Conservation (phyloP, 1,140 invertebrate genomes). For the Belonocnema kinseyi region DNA sequence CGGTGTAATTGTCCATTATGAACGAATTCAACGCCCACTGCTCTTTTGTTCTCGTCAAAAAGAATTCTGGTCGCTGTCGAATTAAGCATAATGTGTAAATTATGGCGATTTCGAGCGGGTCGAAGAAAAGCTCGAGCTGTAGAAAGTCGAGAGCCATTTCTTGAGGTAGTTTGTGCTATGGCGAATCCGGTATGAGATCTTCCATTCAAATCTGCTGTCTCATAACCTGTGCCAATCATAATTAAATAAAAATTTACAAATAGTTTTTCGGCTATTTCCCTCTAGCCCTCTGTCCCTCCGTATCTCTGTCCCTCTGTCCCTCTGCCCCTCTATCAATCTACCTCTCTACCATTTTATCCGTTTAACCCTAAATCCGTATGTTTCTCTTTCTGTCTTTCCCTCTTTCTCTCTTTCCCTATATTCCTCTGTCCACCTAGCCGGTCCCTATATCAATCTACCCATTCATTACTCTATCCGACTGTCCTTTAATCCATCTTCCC, state of each 20-base stretch:
- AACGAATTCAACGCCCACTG: slow-evolving; percentile 82
- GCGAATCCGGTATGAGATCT: slow-evolving; percentile 86
- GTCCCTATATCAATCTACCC: too few relatives aligned
- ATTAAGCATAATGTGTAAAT: slow-evolving; percentile 87
- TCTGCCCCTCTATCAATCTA: too few relatives aligned
- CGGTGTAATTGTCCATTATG: slow-evolving; percentile 73
- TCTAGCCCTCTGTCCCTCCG: too few relatives aligned
- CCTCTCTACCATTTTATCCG: too few relatives aligned
- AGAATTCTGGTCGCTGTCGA: slow-evolving; percentile 84
- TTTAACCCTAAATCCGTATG: too few relatives aligned
- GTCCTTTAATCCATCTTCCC: too few relatives aligned
- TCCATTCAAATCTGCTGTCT: slow-evolving; percentile 90
- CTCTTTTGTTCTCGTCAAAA: slow-evolving; percentile 82
- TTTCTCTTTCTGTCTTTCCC: too few relatives aligned
- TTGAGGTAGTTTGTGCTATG: slow-evolving; percentile 91
- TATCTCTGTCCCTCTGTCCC: too few relatives aligned
- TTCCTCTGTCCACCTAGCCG: too few relatives aligned
- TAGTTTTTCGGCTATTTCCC: too few relatives aligned
- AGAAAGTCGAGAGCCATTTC: slow-evolving; percentile 91
- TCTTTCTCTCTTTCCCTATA: too few relatives aligned
- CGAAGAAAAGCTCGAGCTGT: slow-evolving; percentile 88
- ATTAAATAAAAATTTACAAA: background rate
- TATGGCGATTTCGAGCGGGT: slow-evolving; percentile 84
- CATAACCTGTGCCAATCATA: slow-evolving; percentile 80
- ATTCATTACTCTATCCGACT: too few relatives aligned